Conservation (phyloP, 2,113 vertebrate species). For the Tragelaphus buxtoni region DNA sequence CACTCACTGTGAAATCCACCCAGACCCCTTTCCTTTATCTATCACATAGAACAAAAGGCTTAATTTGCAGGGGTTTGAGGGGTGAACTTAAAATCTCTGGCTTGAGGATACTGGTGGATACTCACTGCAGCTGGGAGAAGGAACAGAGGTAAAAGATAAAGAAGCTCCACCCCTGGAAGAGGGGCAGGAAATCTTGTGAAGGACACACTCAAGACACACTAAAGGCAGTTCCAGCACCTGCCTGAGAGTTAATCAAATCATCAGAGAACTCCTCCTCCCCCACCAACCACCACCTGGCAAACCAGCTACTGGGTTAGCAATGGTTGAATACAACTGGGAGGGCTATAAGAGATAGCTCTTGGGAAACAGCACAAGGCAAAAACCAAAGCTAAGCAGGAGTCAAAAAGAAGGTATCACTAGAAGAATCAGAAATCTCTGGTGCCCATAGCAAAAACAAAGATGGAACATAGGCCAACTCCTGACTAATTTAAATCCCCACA, state of each 20-base stretch:
- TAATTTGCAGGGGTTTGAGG: neutral
- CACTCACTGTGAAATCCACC: neutral
- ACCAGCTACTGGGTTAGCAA: neutral
- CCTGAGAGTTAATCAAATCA: constrained; percentile 16
- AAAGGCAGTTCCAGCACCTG: neutral
- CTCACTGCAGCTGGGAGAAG: neutral
- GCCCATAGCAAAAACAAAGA: constrained; percentile 7
- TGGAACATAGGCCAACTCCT: neutral
- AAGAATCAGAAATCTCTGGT: constrained; percentile 32
- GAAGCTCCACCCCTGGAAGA: neutral
- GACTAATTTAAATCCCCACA: constrained; percentile 23
- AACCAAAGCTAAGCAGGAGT: constrained; percentile 37
- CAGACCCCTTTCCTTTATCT: constrained; percentile 13
- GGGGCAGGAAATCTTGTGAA: neutral
- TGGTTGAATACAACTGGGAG: neutral
- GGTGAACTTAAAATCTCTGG: neutral
- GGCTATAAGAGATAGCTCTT: neutral
- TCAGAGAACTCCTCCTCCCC: neutral
- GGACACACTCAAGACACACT: neutral
- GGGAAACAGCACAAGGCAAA: constrained; percentile 41
- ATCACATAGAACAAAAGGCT: constrained; percentile 11
- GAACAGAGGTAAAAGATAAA: neutral
- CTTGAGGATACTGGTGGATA: neutral
- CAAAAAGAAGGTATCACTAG: constrained; percentile 38
- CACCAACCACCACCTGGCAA: neutral